Evolutionary conservation across 37 sponge, comb jelly and placozoan species (phyloP).

Genomic region (Ianthella basta): DNA sequence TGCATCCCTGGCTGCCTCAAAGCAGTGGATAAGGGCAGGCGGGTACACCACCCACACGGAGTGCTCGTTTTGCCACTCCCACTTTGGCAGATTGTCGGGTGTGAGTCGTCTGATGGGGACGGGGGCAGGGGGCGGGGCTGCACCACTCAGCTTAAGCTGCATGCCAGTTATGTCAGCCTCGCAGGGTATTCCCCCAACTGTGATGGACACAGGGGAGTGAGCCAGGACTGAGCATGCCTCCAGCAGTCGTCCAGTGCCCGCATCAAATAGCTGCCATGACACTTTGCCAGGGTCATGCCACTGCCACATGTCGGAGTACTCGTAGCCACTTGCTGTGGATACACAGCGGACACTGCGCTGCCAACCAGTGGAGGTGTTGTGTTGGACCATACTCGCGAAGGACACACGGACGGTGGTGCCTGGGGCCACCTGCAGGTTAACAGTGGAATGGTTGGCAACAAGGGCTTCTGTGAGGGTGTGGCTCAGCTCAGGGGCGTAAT

Average conservation of each 20-base stretch:
- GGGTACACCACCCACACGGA: constrained; percentile 45
- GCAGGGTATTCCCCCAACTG: constrained; percentile 8
- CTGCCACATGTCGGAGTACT: constrained; percentile 54
- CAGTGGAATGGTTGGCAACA: neutral
- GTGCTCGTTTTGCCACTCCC: constrained; percentile 72
- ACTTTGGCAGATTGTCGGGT: constrained; percentile 1
- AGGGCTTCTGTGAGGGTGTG: constrained; percentile 37
- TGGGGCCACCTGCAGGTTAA: constrained; percentile 25
- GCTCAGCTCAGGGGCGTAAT: constrained; percentile 36
- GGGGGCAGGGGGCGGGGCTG: constrained; percentile 5
- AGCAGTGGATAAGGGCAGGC: neutral
- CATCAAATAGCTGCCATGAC: constrained; percentile 35
- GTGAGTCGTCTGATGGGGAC: neutral
- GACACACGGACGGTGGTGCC: constrained; percentile 42
- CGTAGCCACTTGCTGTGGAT: neutral
- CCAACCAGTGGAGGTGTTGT: constrained; percentile 63
- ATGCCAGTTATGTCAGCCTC: constrained; percentile 45
- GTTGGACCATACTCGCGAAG: constrained; percentile 67
- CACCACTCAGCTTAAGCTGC: constrained; percentile 42
- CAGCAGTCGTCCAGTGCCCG: constrained; percentile 34
- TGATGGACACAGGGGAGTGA: neutral
- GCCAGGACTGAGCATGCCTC: constrained; percentile 35
- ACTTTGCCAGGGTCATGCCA: constrained; percentile 51
- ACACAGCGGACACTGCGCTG: constrained; percentile 64
- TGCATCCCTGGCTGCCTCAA: constrained; percentile 35